phyloP scores from a whole-genome alignment of 35 echinoderm and acorn worm genomes.

The Apostichopus japonicus region DNA sequence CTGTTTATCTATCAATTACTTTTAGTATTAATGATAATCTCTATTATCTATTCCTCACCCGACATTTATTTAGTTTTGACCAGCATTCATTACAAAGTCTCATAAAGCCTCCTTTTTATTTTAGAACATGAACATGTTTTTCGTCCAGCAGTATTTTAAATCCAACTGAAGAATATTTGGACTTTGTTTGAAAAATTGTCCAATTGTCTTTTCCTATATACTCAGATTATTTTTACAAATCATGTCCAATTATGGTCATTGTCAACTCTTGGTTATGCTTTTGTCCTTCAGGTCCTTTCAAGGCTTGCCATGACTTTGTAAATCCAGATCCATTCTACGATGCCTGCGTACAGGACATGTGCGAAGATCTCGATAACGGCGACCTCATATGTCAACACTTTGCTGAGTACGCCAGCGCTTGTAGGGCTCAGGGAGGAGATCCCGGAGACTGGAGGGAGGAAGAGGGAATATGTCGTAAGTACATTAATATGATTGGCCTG shows the following conservation, averaged over 20 bases:
- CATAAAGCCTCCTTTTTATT: too few species aligned
- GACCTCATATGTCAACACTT: conserved; percentile 52
- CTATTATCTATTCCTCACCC: too few species aligned
- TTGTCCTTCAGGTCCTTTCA: conserved; percentile 48
- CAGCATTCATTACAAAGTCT: too few species aligned
- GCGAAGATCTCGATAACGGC: not conserved
- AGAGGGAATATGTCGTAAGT: conserved; percentile 67
- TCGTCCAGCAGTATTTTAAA: too few species aligned
- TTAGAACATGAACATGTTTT: too few species aligned
- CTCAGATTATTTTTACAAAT: too few species aligned
- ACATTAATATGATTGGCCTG: not conserved
- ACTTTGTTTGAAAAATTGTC: too few species aligned
- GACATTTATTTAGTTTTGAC: too few species aligned
- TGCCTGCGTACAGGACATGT: conserved; percentile 59
- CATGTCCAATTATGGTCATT: not conserved
- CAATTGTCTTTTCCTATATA: too few species aligned
- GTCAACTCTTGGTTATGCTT: not conserved
- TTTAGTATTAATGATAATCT: too few species aligned
- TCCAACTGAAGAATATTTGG: too few species aligned
- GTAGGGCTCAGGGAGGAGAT: conserved; percentile 10
- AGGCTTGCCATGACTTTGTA: conserved; percentile 41
- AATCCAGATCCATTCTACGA: conserved; percentile 57
- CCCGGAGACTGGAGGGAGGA: conserved; percentile 69
- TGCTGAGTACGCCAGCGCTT: conserved; percentile 60
- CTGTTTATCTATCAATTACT: too few species aligned